A percentile compares a stretch with the other conserved stretches of the same genome.
These are phyloP conservation scores for Smutsia temminckii DNA, from an alignment of 2,797 vertebrate genomes.

Conservation along the genomic window DNA sequence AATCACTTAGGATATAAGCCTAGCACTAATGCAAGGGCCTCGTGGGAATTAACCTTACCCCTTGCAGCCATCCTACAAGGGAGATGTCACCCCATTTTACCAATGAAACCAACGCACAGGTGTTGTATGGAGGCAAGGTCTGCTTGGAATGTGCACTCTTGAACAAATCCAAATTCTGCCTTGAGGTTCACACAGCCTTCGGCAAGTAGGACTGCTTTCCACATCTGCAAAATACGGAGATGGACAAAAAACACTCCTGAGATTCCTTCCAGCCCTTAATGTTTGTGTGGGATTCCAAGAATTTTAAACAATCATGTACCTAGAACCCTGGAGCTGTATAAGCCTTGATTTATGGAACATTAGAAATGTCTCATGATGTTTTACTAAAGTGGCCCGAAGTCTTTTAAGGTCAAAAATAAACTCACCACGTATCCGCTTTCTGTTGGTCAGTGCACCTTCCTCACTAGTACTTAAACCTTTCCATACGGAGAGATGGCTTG, in stretches of 20 bases:
- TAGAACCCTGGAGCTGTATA: neutral
- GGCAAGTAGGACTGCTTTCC: neutral
- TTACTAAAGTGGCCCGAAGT: neutral
- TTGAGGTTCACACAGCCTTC: neutral
- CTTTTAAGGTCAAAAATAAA: slow-evolving; percentile 35
- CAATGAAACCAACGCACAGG: neutral
- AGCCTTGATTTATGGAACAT: neutral
- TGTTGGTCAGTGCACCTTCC: neutral
- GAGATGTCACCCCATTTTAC: neutral
- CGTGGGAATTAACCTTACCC: neutral
- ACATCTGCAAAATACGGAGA: neutral
- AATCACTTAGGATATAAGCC: neutral
- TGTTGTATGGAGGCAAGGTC: neutral
- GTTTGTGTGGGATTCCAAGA: neutral
- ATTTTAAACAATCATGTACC: neutral
- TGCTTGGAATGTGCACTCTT: neutral
- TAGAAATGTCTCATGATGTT: neutral
- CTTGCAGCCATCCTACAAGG: neutral
- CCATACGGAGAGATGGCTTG: neutral
- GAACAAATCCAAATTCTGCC: neutral
- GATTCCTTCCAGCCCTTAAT: neutral
- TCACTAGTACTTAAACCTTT: neutral
- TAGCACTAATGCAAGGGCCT: neutral
- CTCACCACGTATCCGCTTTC: neutral
- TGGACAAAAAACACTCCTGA: neutral